Percentiles rank a stretch among this genome's conserved stretches.
phyloP scores from a whole-genome alignment of 1,140 invertebrate species.

The Anastrepha ludens region DNA sequence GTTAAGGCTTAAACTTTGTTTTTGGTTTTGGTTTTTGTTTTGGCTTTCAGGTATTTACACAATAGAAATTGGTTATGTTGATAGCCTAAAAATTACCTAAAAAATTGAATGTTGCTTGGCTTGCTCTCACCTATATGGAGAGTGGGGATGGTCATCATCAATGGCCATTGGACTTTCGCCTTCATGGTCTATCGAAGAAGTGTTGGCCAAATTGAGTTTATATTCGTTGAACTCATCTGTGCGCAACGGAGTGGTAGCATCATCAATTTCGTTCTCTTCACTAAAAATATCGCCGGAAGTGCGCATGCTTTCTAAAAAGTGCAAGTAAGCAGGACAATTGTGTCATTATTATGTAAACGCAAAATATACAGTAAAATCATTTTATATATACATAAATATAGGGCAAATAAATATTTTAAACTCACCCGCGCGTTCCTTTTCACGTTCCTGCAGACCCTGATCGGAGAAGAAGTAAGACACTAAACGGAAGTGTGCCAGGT shows the following conservation, averaged over 20 bases:
- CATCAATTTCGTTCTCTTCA: slow-evolving; percentile 67
- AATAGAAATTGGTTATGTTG: slow-evolving; percentile 54
- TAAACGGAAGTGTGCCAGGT: slow-evolving; percentile 77
- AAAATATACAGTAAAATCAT: too few species aligned
- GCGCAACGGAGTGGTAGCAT: slow-evolving; percentile 70
- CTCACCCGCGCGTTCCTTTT: slow-evolving; percentile 64
- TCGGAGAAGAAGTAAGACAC: slow-evolving; percentile 88
- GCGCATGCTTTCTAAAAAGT: slow-evolving; percentile 49
- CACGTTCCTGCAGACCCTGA: slow-evolving; percentile 76
- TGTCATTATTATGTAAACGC: too few species aligned
- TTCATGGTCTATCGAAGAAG: slow-evolving; percentile 65
- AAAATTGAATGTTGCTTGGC: slow-evolving; percentile 27
- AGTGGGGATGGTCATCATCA: slow-evolving; percentile 67
- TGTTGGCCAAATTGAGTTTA: slow-evolving; percentile 66
- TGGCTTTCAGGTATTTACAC: neutral
- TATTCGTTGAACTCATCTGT: slow-evolving; percentile 66
- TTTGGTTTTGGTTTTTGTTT: neutral
- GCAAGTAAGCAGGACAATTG: neutral
- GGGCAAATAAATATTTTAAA: neutral
- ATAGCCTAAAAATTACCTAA: slow-evolving; percentile 61
- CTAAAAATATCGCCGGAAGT: slow-evolving; percentile 60
- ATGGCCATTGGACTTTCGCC: slow-evolving; percentile 66
- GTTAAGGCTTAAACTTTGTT: neutral
- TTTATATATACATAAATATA: too few species aligned
- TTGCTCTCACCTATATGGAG: slow-evolving; percentile 66